Conservation (phyloP, 1,140 invertebrate genomes). For the Drosophila sp. region DNA sequence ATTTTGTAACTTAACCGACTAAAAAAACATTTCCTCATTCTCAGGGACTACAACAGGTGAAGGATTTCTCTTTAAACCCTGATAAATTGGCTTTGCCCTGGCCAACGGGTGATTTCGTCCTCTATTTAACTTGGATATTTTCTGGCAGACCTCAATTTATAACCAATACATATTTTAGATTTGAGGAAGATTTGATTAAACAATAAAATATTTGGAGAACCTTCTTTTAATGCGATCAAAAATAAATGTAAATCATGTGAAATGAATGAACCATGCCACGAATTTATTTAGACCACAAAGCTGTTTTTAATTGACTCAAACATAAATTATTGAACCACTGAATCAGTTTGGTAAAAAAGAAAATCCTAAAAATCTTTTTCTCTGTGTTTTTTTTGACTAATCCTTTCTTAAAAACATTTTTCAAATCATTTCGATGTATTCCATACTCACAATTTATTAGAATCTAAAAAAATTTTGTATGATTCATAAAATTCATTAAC, state of each 20-base stretch:
- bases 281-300: no score
- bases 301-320: no score
- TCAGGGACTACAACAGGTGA: conserved; percentile 18
- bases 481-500: no score
- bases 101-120: conserved; percentile 16
- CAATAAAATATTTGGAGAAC: neutral
- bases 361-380: no score
- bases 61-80: conserved; percentile 13
- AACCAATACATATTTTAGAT: conserved; percentile 21
- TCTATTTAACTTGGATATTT: conserved; percentile 20
- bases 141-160: neutral
- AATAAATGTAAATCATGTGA: neutral
- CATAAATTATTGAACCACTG: no score
- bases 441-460: no score
- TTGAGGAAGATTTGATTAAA: neutral
- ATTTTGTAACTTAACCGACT: conserved; percentile 4
- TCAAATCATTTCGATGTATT: no score
- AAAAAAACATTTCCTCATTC: neutral
- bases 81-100: neutral
- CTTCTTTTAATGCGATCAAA: no score
- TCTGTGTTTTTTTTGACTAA: no score
- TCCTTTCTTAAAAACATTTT: no score
- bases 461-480: no score
- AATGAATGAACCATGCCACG: neutral
- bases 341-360: no score